Base-by-base conservation (phyloP, 2,888 invertebrate species). In the Brachypalpus laphriformis region DNA sequence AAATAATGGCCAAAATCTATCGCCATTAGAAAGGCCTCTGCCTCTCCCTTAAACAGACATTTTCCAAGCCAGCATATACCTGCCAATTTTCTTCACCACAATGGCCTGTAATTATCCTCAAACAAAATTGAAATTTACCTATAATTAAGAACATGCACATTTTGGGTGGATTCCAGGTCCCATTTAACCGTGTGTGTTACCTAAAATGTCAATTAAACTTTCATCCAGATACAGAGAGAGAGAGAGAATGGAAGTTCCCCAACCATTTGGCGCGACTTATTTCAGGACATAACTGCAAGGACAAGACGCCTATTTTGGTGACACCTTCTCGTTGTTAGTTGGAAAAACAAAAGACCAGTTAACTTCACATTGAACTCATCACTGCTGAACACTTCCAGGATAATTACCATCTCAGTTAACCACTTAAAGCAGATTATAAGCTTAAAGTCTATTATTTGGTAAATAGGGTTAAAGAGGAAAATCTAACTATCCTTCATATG, bases 81-180 rank as follows among this genome's bases (percentile, higher is more conserved):
- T 83, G 83, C 63, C 78, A 83, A 83, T 83, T 83, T 83, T 59
- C 65, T 51, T n/a, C 83, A 63, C 61, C 78, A 31, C 57, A 70
- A 70, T 56, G 49, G 51, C 34, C 80, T 78, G 74, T 80, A 83
- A 83, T 83, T 83, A 80, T 70, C 78, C 59, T 70, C 65, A 75
- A 74, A 74, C 70, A 34, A 70, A 80, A 78, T 78, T 83, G 78
- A 80, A 80, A 80, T 74, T 83, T 34, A 59, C 57, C 68, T 80
- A 45, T 80, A 80, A 83, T 83, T 83, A 80, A 47, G 63, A 49
- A 45, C 78, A 74, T 78, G 82, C 63, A 74, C 34, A 70, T 31
- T 56, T 45, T 11, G 16, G 54, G 14, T 49, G 61, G 56, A 8
- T 22, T 61, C n/a, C 45, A 18, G 49, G 65, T 59, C 18, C 51